phyloP scores from a whole-genome alignment of 2,888 invertebrate genomes.

The Pollenia griseotomentosa region DNA sequence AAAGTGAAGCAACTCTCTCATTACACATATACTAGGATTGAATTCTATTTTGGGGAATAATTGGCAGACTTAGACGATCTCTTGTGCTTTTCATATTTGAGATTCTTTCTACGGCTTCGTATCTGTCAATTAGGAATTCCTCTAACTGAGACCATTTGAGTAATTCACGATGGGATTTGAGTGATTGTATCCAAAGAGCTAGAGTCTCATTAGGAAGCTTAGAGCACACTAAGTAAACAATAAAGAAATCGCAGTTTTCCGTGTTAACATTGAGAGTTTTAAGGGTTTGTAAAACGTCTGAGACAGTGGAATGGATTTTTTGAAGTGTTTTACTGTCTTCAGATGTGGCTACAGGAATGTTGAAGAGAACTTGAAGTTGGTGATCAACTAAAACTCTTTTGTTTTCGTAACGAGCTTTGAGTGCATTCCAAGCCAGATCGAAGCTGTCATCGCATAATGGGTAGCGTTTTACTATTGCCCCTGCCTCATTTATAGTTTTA shows the following conservation, averaged over 20 bases:
- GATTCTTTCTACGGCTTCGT: no score
- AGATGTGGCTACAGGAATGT: conserved; percentile 2
- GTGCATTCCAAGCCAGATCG: conserved; percentile 52
- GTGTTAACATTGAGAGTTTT: conserved; percentile 13
- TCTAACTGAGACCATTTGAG: no score
- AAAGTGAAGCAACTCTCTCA: no score
- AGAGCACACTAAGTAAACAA: neutral
- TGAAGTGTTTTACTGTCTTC: conserved; percentile 30
- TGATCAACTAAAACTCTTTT: conserved; percentile 50
- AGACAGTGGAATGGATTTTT: conserved; percentile 12
- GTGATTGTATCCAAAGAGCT: no score
- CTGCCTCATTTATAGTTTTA: conserved; percentile 27
- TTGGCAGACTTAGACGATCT: no score
- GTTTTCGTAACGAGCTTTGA: conserved; percentile 46
- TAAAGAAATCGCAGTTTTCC: conserved; percentile 21
- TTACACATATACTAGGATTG: no score
- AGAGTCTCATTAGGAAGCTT: no score
- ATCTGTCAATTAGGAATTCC: no score
- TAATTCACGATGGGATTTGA: no score
- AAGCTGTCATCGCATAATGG: conserved; percentile 28
- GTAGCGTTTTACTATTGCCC: conserved; percentile 23
- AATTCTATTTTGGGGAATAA: no score
- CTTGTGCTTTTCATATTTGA: no score
- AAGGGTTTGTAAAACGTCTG: conserved; percentile 28
- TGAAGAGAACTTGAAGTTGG: conserved; percentile 12